A percentile compares a stretch with the other conserved stretches of the same genome.
Conservation (phyloP, 1,140 invertebrate genomes). For the Prorops nasuta region DNA sequence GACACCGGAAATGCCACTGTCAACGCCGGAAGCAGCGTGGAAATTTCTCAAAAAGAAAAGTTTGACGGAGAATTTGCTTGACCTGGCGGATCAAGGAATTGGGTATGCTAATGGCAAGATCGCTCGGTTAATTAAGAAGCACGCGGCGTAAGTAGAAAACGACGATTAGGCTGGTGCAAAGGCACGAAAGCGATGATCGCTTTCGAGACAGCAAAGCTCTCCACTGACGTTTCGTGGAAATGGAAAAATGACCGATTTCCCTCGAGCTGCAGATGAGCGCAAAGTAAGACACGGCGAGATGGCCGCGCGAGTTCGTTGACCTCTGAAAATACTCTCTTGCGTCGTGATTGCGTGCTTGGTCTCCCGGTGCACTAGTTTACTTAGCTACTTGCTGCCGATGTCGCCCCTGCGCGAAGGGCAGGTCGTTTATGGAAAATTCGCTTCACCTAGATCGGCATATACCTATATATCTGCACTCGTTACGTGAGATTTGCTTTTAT, state of each 20-base stretch:
- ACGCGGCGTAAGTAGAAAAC: too few species aligned
- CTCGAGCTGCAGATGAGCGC: slow-evolving; percentile 20
- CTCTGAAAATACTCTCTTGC: slow-evolving; percentile 53
- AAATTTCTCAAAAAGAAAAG: too few species aligned
- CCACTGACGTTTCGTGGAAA: slow-evolving; percentile 13
- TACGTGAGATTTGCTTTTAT: too few species aligned
- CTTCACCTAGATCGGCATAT: slow-evolving; percentile 49
- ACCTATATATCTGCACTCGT: too few species aligned
- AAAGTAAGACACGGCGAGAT: slow-evolving; percentile 47
- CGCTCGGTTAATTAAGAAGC: too few species aligned
- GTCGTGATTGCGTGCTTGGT: slow-evolving; percentile 44
- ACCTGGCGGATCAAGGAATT: too few species aligned
- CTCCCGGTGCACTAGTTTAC: slow-evolving; percentile 52
- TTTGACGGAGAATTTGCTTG: too few species aligned
- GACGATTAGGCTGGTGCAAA: not conserved
- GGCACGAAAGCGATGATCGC: not conserved
- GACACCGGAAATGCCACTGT: too few species aligned
- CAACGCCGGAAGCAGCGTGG: too few species aligned
- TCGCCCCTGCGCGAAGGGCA: too few species aligned
- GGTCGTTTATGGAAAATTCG: slow-evolving; percentile 45
- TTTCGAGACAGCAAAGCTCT: not conserved
- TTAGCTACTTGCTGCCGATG: slow-evolving; percentile 31
- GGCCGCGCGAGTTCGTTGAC: slow-evolving; percentile 48
- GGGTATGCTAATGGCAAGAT: too few species aligned
- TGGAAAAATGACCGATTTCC: slow-evolving; percentile 41